These are phyloP conservation scores for Drosophila ananassae DNA, from an alignment of 1,140 invertebrate species.

Conservation along the genomic window DNA sequence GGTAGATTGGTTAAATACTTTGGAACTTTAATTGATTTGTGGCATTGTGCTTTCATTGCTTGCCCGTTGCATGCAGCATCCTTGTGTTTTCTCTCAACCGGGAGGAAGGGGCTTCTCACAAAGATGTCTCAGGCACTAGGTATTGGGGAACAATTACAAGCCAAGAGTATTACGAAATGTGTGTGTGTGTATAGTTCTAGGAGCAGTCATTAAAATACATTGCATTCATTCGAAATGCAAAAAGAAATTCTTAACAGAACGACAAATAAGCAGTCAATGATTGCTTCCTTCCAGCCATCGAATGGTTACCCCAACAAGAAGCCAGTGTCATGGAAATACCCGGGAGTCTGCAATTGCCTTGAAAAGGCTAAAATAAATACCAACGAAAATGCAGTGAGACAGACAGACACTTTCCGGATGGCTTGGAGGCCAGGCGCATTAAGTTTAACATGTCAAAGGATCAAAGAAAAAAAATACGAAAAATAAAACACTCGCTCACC, in stretches of 20 bases:
- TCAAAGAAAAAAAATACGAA: conserved; percentile 52
- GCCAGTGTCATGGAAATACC: conserved; percentile 41
- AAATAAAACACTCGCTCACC: background rate
- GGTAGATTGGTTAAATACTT: conserved; percentile 45
- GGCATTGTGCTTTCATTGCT: conserved; percentile 45
- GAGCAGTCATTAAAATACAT: no score
- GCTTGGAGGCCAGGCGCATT: conserved; percentile 55
- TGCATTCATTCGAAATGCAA: conserved; percentile 29
- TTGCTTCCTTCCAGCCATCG: conserved; percentile 43
- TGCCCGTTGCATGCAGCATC: conserved; percentile 44
- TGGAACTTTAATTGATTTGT: conserved; percentile 40
- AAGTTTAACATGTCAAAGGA: conserved; percentile 81
- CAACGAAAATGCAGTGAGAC: conserved; percentile 58
- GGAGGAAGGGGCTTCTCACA: conserved; percentile 4
- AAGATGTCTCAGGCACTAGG: background rate
- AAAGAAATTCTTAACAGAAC: conserved; percentile 26
- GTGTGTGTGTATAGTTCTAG: background rate
- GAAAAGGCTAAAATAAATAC: conserved; percentile 65
- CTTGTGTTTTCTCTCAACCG: conserved; percentile 33
- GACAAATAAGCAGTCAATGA: conserved; percentile 54
- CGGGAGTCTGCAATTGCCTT: conserved; percentile 57
- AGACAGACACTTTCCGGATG: conserved; percentile 47
- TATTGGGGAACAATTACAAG: background rate
- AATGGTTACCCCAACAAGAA: conserved; percentile 49
- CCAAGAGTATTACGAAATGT: no score